A percentile compares a stretch with the other conserved stretches of the same genome.
phyloP scores from a whole-genome alignment of 2,113 vertebrate species.

The Ceuthmochares aereus region DNA sequence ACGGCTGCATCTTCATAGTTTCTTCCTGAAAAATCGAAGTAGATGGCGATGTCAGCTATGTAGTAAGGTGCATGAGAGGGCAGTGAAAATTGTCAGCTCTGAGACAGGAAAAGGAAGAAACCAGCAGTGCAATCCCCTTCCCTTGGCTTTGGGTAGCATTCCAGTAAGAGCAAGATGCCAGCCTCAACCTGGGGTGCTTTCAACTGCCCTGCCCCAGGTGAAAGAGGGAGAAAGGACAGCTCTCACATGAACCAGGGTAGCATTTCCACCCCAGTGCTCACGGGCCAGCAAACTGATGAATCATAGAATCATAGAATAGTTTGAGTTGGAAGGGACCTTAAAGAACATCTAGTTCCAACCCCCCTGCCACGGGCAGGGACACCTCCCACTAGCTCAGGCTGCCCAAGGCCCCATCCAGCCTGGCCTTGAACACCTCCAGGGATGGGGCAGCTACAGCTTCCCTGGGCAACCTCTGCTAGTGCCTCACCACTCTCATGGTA shows the following conservation, averaged over 20 bases:
- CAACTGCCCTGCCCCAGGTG: background rate
- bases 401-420: too few relatives aligned
- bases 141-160: background rate
- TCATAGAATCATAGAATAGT: too few relatives aligned
- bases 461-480: too few relatives aligned
- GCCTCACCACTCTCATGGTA: too few relatives aligned
- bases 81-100: background rate
- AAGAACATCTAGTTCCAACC: too few relatives aligned
- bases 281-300: background rate
- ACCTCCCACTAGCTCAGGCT: too few relatives aligned
- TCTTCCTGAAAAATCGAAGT: background rate
- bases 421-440: too few relatives aligned
- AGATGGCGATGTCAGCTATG: background rate
- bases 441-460: too few relatives aligned
- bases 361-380: too few relatives aligned
- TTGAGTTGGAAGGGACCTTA: too few relatives aligned
- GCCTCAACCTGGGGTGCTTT: fast-evolving
- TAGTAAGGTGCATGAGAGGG: background rate
- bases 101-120: background rate
- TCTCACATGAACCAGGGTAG: fast-evolving
- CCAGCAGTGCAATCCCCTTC: background rate
- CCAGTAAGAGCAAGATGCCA: background rate
- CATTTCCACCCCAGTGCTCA: fast-evolving
- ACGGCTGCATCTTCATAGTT: background rate
- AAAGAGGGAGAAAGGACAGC: background rate